phyloP scores from a whole-genome alignment of 2,797 vertebrate species.

The Micromesistius poutassou region DNA sequence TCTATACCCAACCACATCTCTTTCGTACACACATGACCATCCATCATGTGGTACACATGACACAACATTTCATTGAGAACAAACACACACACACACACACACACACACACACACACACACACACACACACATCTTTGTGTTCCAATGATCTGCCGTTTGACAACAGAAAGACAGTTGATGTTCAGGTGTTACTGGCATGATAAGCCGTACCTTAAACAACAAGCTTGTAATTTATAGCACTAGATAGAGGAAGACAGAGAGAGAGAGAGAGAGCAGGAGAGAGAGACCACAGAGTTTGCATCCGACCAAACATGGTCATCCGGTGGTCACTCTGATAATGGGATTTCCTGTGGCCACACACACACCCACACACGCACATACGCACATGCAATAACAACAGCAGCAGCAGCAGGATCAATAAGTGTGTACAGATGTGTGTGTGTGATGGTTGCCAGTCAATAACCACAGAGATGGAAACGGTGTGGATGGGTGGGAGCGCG shows the following conservation, averaged over 20 bases:
- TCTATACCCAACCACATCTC: not conserved
- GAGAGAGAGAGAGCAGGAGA: not conserved
- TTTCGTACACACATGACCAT: not conserved
- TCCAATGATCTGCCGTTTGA: not conserved
- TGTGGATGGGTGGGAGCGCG: constrained; percentile 10
- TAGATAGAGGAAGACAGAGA: constrained; percentile 1
- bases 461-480: constrained; percentile 45
- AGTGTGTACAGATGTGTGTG: constrained; percentile 19
- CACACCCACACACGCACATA: constrained; percentile 16
- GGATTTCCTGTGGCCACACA: constrained; percentile 37
- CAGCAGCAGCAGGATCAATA: constrained; percentile 56
- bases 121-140: not conserved
- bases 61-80: not conserved
- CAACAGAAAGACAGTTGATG: not conserved
- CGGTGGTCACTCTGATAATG: constrained; percentile 48
- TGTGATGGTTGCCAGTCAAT: constrained; percentile 45
- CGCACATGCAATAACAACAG: constrained; percentile 20
- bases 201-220: not conserved
- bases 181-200: not conserved
- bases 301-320: constrained; percentile 48
- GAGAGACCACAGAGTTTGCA: constrained; percentile 22
- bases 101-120: constrained; percentile 5
- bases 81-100: constrained; percentile 4
- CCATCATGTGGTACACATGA: not conserved
- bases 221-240: not conserved